Conservation (phyloP, 2,888 invertebrate species). For the Tricholauxania praeusta region DNA sequence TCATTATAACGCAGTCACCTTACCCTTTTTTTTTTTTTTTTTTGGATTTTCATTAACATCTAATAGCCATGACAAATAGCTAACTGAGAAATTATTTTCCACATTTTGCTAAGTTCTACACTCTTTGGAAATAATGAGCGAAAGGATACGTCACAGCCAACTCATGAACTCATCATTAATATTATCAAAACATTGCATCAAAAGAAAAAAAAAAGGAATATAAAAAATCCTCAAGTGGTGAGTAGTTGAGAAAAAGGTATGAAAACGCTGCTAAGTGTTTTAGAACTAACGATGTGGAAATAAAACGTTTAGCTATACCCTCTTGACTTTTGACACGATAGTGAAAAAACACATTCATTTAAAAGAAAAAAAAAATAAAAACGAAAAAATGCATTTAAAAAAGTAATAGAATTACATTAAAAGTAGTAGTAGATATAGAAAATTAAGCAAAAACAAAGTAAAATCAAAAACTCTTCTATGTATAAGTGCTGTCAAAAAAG, state of each 20-base stretch:
- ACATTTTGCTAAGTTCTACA: neutral
- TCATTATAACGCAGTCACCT: too few relatives aligned
- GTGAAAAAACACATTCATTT: neutral
- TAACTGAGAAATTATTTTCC: slow-evolving; percentile 42
- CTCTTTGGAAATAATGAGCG: neutral
- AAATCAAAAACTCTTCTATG: too few relatives aligned
- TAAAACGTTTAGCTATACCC: slow-evolving; percentile 28
- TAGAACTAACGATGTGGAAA: slow-evolving; percentile 35
- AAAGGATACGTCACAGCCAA: neutral
- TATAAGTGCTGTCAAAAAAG: too few relatives aligned
- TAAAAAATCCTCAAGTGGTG: too few relatives aligned
- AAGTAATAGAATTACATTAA: too few relatives aligned
- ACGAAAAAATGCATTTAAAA: too few relatives aligned
- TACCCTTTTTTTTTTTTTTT: too few relatives aligned
- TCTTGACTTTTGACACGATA: neutral
- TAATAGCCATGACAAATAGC: slow-evolving; percentile 58
- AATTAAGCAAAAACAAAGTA: too few relatives aligned
- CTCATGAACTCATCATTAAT: slow-evolving; percentile 56
- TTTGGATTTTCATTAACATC: slow-evolving; percentile 25
- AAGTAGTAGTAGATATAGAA: too few relatives aligned
- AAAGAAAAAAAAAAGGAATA: neutral
- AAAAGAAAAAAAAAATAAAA: too few relatives aligned
- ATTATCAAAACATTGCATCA: slow-evolving; percentile 56
- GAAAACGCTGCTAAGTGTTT: neutral
- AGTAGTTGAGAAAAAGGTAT: neutral